These are phyloP conservation scores for Ethmia dodecea DNA, from an alignment of 2,888 invertebrate species.

Conservation along the genomic window DNA sequence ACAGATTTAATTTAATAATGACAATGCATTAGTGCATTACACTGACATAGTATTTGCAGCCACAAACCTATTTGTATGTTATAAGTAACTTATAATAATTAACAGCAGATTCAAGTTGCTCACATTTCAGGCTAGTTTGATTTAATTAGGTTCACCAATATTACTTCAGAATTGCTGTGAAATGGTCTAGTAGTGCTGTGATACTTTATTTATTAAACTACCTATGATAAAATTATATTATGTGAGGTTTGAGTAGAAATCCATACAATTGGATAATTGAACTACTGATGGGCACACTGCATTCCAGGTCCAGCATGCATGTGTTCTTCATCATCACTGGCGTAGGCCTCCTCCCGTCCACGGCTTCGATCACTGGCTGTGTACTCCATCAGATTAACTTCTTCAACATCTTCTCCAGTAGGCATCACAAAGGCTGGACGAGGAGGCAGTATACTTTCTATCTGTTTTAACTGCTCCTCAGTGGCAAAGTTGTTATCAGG, in stretches of 20 bases:
- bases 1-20: too few species aligned
- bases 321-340: slow-evolving; percentile 80
- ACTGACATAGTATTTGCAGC: too few species aligned
- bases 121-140: too few species aligned
- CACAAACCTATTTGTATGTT: too few species aligned
- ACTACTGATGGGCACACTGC: slow-evolving; percentile 90
- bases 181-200: slow-evolving; percentile 32
- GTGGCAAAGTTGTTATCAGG: slow-evolving; percentile 89
- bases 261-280: slow-evolving; percentile 47
- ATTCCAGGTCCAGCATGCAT: slow-evolving; percentile 79
- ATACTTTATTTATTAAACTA: slow-evolving; percentile 50
- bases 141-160: too few species aligned
- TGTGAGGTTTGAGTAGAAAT: slow-evolving; percentile 63
- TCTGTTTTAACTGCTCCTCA: slow-evolving; percentile 79
- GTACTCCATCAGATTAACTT: slow-evolving; percentile 88
- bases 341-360: slow-evolving; percentile 82
- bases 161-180: too few species aligned
- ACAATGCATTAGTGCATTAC: too few species aligned
- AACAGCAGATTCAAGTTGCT: too few species aligned
- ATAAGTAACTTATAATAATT: too few species aligned
- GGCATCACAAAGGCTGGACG: slow-evolving; percentile 84
- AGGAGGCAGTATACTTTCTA: slow-evolving; percentile 87
- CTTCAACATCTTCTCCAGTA: slow-evolving; percentile 89
- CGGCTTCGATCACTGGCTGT: slow-evolving; percentile 79
- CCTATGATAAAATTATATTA: slow-evolving; percentile 60